Evolutionary conservation across 2,797 vertebrate genomes (phyloP).

Genomic region (Decapterus maruadsi): DNA sequence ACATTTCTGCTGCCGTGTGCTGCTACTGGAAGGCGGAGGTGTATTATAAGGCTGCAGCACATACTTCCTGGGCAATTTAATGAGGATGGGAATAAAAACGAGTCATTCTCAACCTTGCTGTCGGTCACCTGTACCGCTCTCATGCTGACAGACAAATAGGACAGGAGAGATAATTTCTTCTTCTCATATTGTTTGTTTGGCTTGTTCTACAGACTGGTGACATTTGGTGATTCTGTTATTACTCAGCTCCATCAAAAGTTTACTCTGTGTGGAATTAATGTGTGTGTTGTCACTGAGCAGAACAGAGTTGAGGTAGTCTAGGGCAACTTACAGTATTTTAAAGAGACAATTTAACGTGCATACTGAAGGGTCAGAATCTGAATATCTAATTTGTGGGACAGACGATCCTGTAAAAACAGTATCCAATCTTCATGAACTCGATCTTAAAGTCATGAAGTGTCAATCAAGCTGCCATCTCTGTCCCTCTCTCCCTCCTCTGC

Average conservation of each 20-base stretch:
- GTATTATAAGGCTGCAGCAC: conserved; percentile 26
- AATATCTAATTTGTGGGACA: too few relatives aligned
- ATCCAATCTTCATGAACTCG: too few relatives aligned
- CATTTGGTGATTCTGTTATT: conserved; percentile 28
- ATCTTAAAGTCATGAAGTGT: too few relatives aligned
- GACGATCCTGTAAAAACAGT: too few relatives aligned
- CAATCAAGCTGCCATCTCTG: too few relatives aligned
- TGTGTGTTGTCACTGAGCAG: too few relatives aligned
- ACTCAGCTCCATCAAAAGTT: conserved; percentile 31
- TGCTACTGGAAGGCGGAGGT: conserved; percentile 38
- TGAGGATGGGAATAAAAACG: conserved; percentile 30
- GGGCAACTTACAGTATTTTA: not conserved
- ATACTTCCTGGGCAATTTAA: conserved; percentile 55
- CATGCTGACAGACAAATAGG: conserved; percentile 20
- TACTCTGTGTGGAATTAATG: too few relatives aligned
- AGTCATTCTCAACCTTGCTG: conserved; percentile 25
- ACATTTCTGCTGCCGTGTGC: conserved; percentile 51
- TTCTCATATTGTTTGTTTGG: conserved; percentile 7
- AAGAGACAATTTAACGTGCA: not conserved
- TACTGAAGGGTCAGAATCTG: not conserved
- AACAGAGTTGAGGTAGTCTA: too few relatives aligned
- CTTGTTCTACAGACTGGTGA: conserved; percentile 18
- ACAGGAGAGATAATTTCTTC: conserved; percentile 28
- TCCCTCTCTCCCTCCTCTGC: too few relatives aligned
- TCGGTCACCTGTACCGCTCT: conserved; percentile 25